Percentiles rank a stretch among this genome's conserved stretches.
Evolutionary conservation across 37 sponge, comb jelly and placozoan species (phyloP).

Genomic region (Chondrosia reniformis): DNA sequence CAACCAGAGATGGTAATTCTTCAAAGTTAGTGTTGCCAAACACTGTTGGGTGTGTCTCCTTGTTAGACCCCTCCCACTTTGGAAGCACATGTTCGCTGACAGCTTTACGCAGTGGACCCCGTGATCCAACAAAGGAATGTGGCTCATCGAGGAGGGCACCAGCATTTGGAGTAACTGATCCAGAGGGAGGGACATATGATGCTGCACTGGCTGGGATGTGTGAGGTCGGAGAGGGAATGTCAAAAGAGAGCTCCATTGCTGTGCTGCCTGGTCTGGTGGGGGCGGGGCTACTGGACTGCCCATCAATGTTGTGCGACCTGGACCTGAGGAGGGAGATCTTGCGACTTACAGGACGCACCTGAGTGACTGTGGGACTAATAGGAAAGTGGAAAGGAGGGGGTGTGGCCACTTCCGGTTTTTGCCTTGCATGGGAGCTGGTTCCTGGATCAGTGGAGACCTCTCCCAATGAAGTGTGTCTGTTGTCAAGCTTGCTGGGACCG

Average conservation of each 20-base stretch:
- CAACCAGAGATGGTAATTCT: too few relatives aligned
- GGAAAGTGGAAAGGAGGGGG: neutral
- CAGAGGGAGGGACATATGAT: too few relatives aligned
- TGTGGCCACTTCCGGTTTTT: neutral
- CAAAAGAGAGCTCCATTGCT: slow-evolving; percentile 18
- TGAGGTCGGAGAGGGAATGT: slow-evolving; percentile 15
- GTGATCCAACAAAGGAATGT: too few relatives aligned
- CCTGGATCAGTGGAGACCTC: neutral
- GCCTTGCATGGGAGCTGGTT: neutral
- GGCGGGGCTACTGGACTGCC: neutral
- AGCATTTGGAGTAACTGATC: too few relatives aligned
- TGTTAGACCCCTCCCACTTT: neutral
- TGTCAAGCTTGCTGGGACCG: neutral
- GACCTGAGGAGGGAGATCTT: neutral
- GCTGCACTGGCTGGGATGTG: neutral
- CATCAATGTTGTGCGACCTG: neutral
- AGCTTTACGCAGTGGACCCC: neutral
- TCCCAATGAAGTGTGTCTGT: neutral
- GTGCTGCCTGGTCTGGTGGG: neutral
- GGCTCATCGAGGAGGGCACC: neutral
- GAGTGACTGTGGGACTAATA: neutral
- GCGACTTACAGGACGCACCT: neutral
- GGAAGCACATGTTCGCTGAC: slow-evolving; percentile 5
- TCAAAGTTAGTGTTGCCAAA: too few relatives aligned
- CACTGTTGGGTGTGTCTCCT: too few relatives aligned